Evolutionary conservation across 2,113 vertebrate species (phyloP), one percentile per base, ranked within the genome.

Genomic region (Mugil cephalus): DNA sequence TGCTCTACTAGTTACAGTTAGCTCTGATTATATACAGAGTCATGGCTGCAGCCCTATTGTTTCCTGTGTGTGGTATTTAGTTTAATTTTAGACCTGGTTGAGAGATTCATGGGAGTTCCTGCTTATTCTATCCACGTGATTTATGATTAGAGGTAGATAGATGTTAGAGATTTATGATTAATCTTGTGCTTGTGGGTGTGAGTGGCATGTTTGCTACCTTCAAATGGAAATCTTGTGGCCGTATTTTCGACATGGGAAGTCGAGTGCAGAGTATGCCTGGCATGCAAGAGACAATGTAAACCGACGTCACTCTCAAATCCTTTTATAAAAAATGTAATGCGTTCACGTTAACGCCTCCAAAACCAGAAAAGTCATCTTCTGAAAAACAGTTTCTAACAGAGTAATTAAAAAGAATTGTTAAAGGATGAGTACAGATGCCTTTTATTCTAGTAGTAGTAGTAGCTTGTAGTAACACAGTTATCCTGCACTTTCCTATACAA

Each of bases 1-100:
- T 64, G 61, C 10, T 70, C 19, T 71, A 62, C 64, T 82, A 53
- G 47, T 64, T 69, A 13, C 35, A 50, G 81, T 84, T 69, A 3
- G 13, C 60, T 45, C 51, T 61, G 56, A 64, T 77, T 78, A 60
- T 30, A 19, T 0, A n/a, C 10, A 34, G n/a, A 10, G 13, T 21
- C 9, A 1, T n/a, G 12, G 18, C 39, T 10, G 2, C 19, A 11
- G 13, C 48, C 46, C 19, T 54, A 45, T 35, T 12, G 14, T 48
- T 70, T 58, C 43, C 8, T 59, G 35, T 52, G 54, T 79, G 68
- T 69, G 74, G 15, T 80, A 69, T 56, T 62, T 56, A 58, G 14
- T 47, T n/a, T 55, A 43, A 35, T 24, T 74, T 63, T 51, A 45
- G 42, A 54, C 17, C 1, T 19, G 15, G 60, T 17, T 71, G 47